A percentile compares a stretch with the other conserved stretches of the same genome.
These are phyloP conservation scores for Rhaphigaster nebulosa DNA, from an alignment of 2,888 invertebrate genomes.

Conservation along the genomic window DNA sequence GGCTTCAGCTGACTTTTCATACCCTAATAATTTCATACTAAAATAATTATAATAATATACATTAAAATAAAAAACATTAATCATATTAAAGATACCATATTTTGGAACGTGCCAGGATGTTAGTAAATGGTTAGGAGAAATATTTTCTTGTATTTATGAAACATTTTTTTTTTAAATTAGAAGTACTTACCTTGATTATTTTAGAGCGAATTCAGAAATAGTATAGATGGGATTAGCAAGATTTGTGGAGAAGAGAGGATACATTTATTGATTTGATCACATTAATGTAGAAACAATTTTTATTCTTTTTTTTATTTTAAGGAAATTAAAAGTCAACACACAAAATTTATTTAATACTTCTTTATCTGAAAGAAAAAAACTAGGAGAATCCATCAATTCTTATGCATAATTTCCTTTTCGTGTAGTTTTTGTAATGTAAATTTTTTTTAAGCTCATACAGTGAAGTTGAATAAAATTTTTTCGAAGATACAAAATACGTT, in stretches of 20 bases:
- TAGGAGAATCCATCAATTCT: background rate
- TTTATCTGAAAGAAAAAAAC: constrained; percentile 18
- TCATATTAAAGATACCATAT: background rate
- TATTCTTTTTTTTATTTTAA: background rate
- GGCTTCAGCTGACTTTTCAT: background rate
- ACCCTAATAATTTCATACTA: background rate
- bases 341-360: background rate
- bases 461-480: background rate
- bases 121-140: background rate
- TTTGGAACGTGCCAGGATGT: background rate
- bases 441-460: background rate
- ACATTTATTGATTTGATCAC: background rate
- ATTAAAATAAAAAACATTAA: background rate
- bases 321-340: constrained; percentile 22
- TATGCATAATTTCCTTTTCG: background rate
- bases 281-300: background rate
- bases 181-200: background rate
- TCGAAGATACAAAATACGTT: background rate
- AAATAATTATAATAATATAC: background rate
- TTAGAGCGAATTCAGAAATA: background rate
- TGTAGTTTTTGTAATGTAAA: background rate
- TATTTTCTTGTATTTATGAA: background rate
- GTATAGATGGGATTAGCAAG: background rate
- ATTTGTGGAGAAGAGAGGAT: background rate
- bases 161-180: background rate